Evolutionary conservation across 2,888 invertebrate species (phyloP), one percentile per base, ranked within the genome.

Genomic region (Eilema sororculum): DNA sequence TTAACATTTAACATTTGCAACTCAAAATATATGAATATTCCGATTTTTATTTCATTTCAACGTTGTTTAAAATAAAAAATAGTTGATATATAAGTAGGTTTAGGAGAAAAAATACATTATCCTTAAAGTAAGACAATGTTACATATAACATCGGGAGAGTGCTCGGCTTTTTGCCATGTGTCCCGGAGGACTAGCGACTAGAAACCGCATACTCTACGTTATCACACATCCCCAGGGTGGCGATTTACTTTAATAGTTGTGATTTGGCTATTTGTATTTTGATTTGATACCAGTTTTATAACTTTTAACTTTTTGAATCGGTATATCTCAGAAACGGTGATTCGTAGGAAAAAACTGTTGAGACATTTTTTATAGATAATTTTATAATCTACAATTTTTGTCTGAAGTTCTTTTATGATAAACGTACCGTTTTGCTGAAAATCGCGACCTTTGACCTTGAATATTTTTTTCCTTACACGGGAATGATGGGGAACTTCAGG

Each of bases 201-300:
- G 66, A 65, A 72, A 63, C 70, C 71, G 52, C 72, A 63, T 30
- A 60, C 65, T 65, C 68, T 75, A 77, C 77, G 75, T 74, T 80
- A 77, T 67, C 69, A 72, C 73, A 67, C 56, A 68, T 65, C 80
- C 82, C 72, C 62, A 25, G 65, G 56, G 71, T 73, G 63, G 62
- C 72, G 46, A 78, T 81, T 78, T 77, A 72, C 74, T 76, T 74
- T 67, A 73, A 78, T 68, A 71, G 57, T 71, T 46, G 67, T 68
- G 60, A 76, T 76, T 69, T 69, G 62, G 28, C 64, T 65, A 57
- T 67, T 67, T 62, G 28, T 69, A 28, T 46, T 37, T 22, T n/a
- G 52, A n/a, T 52, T 52, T 52, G 3, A 46, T 46, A 46, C 9
- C 8, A n/a, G 52, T n/a, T n/a, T n/a, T n/a, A n/a, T n/a, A n/a